A percentile compares a stretch with the other conserved stretches of the same genome.
phyloP scores from a whole-genome alignment of 2,113 vertebrate genomes.

The Lasiurus borealis region DNA sequence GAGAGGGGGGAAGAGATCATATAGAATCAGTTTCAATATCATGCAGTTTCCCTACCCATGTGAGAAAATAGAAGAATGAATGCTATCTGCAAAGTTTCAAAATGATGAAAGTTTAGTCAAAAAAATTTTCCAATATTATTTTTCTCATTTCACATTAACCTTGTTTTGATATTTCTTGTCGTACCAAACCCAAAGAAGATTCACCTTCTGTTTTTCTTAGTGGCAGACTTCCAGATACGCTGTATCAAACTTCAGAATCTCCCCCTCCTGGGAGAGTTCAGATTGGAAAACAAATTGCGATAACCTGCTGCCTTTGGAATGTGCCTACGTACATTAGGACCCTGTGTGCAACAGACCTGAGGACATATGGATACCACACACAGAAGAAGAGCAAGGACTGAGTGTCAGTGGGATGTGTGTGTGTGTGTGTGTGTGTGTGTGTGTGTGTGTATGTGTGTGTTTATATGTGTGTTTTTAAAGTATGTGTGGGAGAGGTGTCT shows the following conservation, averaged over 20 bases:
- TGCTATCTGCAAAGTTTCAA: neutral
- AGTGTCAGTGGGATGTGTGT: neutral
- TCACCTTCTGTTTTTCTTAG: neutral
- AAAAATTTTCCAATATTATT: neutral
- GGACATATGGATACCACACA: neutral
- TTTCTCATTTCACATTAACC: neutral
- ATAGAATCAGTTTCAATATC: neutral
- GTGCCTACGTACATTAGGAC: neutral
- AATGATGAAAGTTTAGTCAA: neutral
- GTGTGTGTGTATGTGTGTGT: no score
- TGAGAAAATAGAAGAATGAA: neutral
- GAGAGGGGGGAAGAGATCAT: no score
- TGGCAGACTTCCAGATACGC: neutral
- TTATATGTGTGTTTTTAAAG: neutral
- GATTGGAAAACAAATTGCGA: neutral
- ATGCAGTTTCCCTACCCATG: neutral
- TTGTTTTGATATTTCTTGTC: neutral
- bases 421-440: neutral
- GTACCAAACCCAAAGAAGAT: neutral
- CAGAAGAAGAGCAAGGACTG: rapidly evolving
- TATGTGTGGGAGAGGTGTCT: neutral
- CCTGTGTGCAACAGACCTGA: neutral
- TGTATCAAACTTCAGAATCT: neutral
- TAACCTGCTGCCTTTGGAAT: neutral
- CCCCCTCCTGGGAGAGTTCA: neutral